Conservation (phyloP, 2,113 vertebrate genomes). For the Archilochus colubris region DNA sequence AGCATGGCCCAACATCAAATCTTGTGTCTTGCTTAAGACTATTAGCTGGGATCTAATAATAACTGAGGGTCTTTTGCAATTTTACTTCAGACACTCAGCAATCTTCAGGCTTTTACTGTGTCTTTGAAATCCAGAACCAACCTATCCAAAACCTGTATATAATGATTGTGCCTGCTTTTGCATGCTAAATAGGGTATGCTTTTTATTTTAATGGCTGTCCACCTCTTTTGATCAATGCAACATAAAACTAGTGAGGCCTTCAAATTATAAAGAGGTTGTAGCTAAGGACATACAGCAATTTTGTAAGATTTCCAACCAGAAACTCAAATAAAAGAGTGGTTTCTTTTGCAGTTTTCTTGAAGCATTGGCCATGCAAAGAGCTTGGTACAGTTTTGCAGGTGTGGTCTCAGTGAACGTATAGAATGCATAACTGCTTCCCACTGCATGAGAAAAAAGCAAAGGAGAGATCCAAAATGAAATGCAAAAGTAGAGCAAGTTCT, state of each 20-base stretch:
- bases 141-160: rapidly evolving
- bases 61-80: neutral
- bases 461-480: neutral
- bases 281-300: neutral
- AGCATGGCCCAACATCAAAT: neutral
- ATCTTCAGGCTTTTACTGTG: neutral
- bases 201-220: neutral
- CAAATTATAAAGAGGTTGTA: neutral
- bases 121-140: neutral
- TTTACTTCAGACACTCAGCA: neutral
- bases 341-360: neutral
- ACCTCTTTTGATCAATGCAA: neutral
- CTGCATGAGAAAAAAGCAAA: neutral
- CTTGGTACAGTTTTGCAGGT: neutral
- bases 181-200: neutral
- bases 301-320: neutral
- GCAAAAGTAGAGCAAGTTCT: neutral
- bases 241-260: neutral
- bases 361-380: neutral
- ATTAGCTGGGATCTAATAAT: neutral
- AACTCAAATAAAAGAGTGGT: neutral
- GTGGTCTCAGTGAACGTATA: neutral
- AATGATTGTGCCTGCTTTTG: neutral
- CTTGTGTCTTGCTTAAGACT: neutral
- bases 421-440: neutral